phyloP scores from a whole-genome alignment of 2,888 invertebrate species.

The Lottia scabra region DNA sequence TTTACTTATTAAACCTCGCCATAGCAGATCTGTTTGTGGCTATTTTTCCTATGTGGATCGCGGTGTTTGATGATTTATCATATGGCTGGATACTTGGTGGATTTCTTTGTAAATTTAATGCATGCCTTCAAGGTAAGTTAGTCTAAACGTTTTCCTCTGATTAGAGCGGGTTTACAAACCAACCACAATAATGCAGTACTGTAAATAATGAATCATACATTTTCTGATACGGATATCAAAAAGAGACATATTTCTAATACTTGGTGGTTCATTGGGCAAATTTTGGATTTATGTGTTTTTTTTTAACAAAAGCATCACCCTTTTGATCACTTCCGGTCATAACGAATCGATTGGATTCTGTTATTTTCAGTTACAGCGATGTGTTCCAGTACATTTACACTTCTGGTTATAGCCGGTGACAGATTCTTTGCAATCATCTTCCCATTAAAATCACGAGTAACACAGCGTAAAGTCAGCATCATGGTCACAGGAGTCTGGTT shows the following conservation, averaged over 20 bases:
- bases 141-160: too few relatives aligned
- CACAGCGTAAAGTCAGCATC: conserved; percentile 49
- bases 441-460: conserved; percentile 55
- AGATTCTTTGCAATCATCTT: conserved; percentile 61
- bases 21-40: conserved; percentile 60
- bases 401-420: conserved; percentile 57
- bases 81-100: conserved; percentile 82
- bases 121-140: conserved; percentile 78
- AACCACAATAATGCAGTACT: too few relatives aligned
- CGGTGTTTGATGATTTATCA: conserved; percentile 80
- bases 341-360: too few relatives aligned
- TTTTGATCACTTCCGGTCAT: too few relatives aligned
- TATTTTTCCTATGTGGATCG: conserved; percentile 80
- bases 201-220: too few relatives aligned
- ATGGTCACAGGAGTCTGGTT: conserved; percentile 49
- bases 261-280: too few relatives aligned
- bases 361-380: conserved; percentile 50
- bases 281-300: too few relatives aligned
- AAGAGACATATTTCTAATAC: too few relatives aligned
- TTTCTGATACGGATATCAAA: too few relatives aligned
- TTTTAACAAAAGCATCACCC: too few relatives aligned
- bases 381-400: conserved; percentile 56
- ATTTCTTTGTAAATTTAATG: conserved; percentile 83
- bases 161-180: too few relatives aligned
- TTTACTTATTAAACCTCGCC: conserved; percentile 62